These are phyloP conservation scores for Anas acuta DNA, from an alignment of 2,797 vertebrate genomes.

Conservation along the genomic window DNA sequence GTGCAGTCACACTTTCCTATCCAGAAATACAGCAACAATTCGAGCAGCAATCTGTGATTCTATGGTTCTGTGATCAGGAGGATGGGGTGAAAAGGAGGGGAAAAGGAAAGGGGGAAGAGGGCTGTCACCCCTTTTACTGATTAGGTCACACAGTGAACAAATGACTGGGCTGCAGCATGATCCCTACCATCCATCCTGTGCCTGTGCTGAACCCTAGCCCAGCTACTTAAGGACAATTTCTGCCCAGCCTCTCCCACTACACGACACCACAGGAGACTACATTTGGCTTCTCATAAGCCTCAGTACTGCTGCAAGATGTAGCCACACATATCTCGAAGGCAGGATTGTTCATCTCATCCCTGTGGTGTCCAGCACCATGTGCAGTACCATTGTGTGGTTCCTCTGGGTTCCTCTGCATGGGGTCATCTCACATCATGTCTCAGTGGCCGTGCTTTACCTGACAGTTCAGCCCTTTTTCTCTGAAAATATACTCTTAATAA, in stretches of 20 bases:
- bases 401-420: neutral
- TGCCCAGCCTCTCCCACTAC: neutral
- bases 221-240: neutral
- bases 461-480: neutral
- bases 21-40: neutral
- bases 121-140: neutral
- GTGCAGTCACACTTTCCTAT: neutral
- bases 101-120: neutral
- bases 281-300: neutral
- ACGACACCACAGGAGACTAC: neutral
- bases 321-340: neutral
- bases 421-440: neutral
- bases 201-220: neutral
- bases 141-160: neutral
- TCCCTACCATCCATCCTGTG: neutral
- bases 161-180: neutral
- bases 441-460: neutral
- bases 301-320: too few relatives aligned
- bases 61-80: neutral
- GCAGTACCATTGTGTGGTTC: neutral
- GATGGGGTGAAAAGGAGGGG: neutral
- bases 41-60: neutral
- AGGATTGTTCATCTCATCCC: neutral
- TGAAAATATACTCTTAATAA: neutral
- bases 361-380: fast-evolving